Percentiles rank a stretch among this genome's conserved stretches.
phyloP scores from a whole-genome alignment of 2,797 vertebrate species.

The Lateolabrax maculatus region DNA sequence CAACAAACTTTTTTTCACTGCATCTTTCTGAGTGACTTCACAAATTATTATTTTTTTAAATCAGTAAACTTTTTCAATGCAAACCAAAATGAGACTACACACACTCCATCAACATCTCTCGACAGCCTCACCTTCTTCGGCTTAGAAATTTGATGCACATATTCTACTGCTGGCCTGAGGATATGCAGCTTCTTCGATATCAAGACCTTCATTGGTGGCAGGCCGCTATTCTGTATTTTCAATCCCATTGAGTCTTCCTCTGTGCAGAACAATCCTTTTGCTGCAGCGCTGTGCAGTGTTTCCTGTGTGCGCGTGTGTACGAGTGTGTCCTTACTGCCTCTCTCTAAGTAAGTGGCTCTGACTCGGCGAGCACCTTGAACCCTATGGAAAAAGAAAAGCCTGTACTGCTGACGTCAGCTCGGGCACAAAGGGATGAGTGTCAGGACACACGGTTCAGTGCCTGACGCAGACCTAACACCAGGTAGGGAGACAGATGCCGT shows the following conservation, averaged over 20 bases:
- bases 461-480: background rate
- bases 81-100: background rate
- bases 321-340: slow-evolving; percentile 27
- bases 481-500: slow-evolving; percentile 53
- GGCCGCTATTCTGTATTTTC: slow-evolving; percentile 66
- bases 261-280: slow-evolving; percentile 1
- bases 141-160: slow-evolving; percentile 76
- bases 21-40: too few relatives aligned
- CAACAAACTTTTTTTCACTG: background rate
- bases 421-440: slow-evolving; percentile 55
- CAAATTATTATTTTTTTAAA: too few relatives aligned
- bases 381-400: slow-evolving; percentile 73
- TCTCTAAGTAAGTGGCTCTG: slow-evolving; percentile 54
- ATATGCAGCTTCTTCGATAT: slow-evolving; percentile 83
- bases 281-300: background rate
- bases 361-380: slow-evolving; percentile 62
- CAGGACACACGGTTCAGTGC: slow-evolving; percentile 29
- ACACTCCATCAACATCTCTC: background rate
- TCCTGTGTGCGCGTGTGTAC: slow-evolving; percentile 1
- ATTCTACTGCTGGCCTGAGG: slow-evolving; percentile 79
- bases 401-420: slow-evolving; percentile 71
- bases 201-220: slow-evolving; percentile 73
- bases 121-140: slow-evolving; percentile 79
- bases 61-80: background rate
- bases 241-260: slow-evolving; percentile 69